Evolutionary conservation across 2,888 invertebrate species (phyloP).

Genomic region (Digitonthophagus gazella): DNA sequence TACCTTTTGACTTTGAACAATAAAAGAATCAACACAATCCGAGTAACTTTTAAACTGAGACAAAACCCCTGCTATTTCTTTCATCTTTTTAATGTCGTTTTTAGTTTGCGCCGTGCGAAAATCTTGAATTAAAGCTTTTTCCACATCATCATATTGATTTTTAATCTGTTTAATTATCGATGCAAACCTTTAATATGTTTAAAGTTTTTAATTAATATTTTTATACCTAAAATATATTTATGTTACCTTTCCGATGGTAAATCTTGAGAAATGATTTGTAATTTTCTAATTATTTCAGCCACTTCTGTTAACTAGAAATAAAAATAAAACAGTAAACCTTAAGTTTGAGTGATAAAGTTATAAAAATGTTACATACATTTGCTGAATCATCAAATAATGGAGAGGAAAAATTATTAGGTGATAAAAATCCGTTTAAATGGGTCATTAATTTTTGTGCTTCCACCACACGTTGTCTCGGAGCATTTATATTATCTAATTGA

Average conservation of each 20-base stretch:
- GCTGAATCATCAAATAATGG: conserved; percentile 83
- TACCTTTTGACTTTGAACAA: conserved; percentile 93
- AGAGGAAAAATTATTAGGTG: conserved; percentile 79
- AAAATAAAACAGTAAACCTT: conserved; percentile 8
- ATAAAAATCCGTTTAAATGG: conserved; percentile 88
- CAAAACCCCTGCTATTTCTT: conserved; percentile 85
- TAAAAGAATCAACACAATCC: conserved; percentile 94
- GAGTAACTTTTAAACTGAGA: conserved; percentile 96
- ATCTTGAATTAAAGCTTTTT: conserved; percentile 87
- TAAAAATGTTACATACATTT: conserved; percentile 60
- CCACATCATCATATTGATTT: conserved; percentile 87
- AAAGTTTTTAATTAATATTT: neutral
- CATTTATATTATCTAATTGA: conserved; percentile 94
- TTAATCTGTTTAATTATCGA: conserved; percentile 63
- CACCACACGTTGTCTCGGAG: conserved; percentile 88
- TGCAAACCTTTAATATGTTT: conserved; percentile 25
- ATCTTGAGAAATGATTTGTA: conserved; percentile 94
- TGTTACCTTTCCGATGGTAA: conserved; percentile 79
- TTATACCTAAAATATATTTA: conserved; percentile 32
- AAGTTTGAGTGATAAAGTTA: neutral
- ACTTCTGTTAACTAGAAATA: conserved; percentile 80
- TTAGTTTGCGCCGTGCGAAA: conserved; percentile 87
- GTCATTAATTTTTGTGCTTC: conserved; percentile 93
- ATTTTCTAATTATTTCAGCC: conserved; percentile 95
- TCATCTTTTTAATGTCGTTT: conserved; percentile 86